Percentiles rank a stretch among this genome's conserved stretches.
These are phyloP conservation scores for Chromobotia macracanthus DNA, from an alignment of 2,797 vertebrate species.

Conservation along the genomic window DNA sequence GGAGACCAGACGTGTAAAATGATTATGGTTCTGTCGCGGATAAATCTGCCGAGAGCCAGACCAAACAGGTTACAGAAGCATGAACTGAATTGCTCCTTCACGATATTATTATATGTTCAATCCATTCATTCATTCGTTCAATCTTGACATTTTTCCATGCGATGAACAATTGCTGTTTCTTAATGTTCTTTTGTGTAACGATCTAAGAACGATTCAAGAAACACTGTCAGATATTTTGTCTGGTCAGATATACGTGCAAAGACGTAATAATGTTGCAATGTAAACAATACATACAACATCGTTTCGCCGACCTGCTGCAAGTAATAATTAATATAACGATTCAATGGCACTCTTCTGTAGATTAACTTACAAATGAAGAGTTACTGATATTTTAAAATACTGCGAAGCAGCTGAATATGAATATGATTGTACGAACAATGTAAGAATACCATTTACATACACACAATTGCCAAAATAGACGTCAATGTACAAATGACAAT, in stretches of 20 bases:
- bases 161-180: constrained; percentile 12
- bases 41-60: constrained; percentile 18
- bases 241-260: constrained; percentile 16
- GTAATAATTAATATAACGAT: neutral
- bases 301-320: neutral
- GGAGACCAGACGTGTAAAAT: constrained; percentile 55
- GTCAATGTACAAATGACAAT: constrained; percentile 16
- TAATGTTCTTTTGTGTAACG: constrained; percentile 27
- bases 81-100: neutral
- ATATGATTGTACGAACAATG: neutral
- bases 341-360: neutral
- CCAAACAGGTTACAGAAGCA: constrained; percentile 8
- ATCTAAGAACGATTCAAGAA: constrained; percentile 13
- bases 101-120: constrained; percentile 1
- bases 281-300: neutral
- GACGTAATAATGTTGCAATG: neutral
- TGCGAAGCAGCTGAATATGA: no score
- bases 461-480: constrained; percentile 8
- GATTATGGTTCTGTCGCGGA: constrained; percentile 53
- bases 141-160: neutral
- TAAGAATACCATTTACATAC: neutral
- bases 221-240: constrained; percentile 41
- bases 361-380: constrained; percentile 2
- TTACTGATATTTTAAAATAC: neutral
- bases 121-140: neutral